These are phyloP conservation scores for Calephelis perditalis DNA, from an alignment of 2,888 invertebrate species.

Conservation along the genomic window DNA sequence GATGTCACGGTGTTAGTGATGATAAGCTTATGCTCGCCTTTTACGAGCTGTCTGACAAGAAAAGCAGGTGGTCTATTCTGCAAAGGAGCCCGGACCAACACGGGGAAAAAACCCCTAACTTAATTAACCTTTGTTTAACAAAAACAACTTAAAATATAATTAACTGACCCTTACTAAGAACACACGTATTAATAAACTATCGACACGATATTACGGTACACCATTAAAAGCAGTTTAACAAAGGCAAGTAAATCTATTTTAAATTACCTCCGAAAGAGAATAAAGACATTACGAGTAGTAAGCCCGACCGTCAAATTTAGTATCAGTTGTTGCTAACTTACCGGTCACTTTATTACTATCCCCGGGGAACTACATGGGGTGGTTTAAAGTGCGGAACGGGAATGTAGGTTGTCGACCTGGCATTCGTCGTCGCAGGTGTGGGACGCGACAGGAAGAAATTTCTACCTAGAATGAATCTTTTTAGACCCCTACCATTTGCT, in stretches of 20 bases:
- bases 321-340: slow-evolving; percentile 22
- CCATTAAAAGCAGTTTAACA: slow-evolving; percentile 12
- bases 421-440: slow-evolving; percentile 38
- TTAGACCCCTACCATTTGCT: slow-evolving; percentile 33
- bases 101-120: no score
- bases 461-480: slow-evolving; percentile 38
- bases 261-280: slow-evolving; percentile 15
- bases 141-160: no score
- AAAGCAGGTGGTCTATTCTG: no score
- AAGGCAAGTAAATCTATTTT: slow-evolving; percentile 19
- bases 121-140: no score
- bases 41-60: no score
- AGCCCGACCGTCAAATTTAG: slow-evolving; percentile 22
- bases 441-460: slow-evolving; percentile 39
- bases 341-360: slow-evolving; percentile 21
- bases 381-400: slow-evolving; percentile 20
- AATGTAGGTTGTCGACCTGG: background rate
- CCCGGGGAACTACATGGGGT: slow-evolving; percentile 23
- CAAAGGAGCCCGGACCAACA: no score
- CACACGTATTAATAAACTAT: background rate
- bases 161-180: no score
- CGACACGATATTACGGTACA: background rate
- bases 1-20: no score
- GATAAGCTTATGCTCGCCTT: no score
- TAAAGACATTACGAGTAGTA: slow-evolving; percentile 17